These are phyloP conservation scores for Muscicapa comitata DNA, from an alignment of 2,797 vertebrate species.

Conservation along the genomic window DNA sequence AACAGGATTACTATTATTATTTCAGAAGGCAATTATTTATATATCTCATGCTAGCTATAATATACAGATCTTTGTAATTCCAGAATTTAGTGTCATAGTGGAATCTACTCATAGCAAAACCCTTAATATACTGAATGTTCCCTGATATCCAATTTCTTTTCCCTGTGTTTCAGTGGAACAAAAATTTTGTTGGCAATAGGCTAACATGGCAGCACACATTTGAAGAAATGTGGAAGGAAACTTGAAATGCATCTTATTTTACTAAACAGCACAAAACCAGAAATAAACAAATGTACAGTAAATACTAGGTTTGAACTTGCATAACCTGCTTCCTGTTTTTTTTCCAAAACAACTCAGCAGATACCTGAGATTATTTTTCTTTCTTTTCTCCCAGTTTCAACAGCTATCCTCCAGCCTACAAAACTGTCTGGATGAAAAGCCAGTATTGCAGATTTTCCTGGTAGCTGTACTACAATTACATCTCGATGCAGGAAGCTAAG, in stretches of 20 bases:
- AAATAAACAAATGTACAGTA: neutral
- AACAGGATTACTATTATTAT: neutral
- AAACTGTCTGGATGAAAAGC: neutral
- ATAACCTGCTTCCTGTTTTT: neutral
- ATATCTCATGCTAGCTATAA: neutral
- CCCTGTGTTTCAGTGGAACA: conserved; percentile 46
- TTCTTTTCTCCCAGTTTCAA: neutral
- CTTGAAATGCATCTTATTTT: conserved; percentile 14
- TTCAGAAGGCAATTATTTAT: neutral
- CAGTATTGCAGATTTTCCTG: neutral
- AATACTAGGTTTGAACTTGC: neutral
- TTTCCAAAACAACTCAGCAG: neutral
- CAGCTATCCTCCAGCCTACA: neutral
- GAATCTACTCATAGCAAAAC: neutral
- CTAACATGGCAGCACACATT: neutral
- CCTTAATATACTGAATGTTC: neutral
- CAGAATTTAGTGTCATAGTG: neutral
- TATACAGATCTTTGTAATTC: neutral
- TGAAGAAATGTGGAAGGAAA: conserved; percentile 14
- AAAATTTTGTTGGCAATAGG: conserved; percentile 1
- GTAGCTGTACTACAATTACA: neutral
- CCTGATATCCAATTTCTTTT: conserved; percentile 39
- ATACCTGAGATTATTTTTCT: neutral
- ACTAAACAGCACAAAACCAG: conserved; percentile 31
- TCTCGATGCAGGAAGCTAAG: neutral